phyloP scores from a whole-genome alignment of 2,797 vertebrate genomes.

The Lutjanus campechanus region DNA sequence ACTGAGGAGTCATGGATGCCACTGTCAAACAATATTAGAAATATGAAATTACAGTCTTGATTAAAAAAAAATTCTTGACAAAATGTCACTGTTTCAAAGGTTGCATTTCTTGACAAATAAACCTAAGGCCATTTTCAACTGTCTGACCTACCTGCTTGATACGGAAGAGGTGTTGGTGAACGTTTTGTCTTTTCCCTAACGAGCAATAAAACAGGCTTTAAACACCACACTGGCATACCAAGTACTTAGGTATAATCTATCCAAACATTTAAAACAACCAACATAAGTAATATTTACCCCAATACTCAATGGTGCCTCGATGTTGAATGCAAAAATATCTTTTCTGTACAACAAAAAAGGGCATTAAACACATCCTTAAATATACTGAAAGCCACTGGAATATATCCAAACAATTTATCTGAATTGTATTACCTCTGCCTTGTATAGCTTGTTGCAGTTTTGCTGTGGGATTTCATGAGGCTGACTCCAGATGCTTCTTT shows the following conservation, averaged over 20 bases:
- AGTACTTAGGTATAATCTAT: neutral
- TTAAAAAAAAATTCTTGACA: constrained; percentile 12
- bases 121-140: neutral
- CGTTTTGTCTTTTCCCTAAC: constrained; percentile 65
- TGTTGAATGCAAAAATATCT: constrained; percentile 90
- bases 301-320: constrained; percentile 83
- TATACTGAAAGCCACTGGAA: constrained; percentile 24
- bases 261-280: neutral
- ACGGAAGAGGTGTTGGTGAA: constrained; percentile 44
- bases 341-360: constrained; percentile 79
- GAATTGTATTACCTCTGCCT: constrained; percentile 65
- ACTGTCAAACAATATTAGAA: constrained; percentile 57
- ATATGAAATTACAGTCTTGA: constrained; percentile 16
- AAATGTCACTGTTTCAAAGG: constrained; percentile 27
- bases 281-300: constrained; percentile 79
- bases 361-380: constrained; percentile 3
- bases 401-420: constrained; percentile 5
- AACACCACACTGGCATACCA: neutral
- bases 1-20: constrained; percentile 41
- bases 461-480: constrained; percentile 56
- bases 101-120: neutral
- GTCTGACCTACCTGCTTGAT: constrained; percentile 72
- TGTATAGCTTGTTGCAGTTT: constrained; percentile 39
- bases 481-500: constrained; percentile 46
- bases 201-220: constrained; percentile 40